A percentile compares a stretch with the other conserved stretches of the same genome.
Conservation (phyloP, 2,113 vertebrate species). For the Spea bombifrons region DNA sequence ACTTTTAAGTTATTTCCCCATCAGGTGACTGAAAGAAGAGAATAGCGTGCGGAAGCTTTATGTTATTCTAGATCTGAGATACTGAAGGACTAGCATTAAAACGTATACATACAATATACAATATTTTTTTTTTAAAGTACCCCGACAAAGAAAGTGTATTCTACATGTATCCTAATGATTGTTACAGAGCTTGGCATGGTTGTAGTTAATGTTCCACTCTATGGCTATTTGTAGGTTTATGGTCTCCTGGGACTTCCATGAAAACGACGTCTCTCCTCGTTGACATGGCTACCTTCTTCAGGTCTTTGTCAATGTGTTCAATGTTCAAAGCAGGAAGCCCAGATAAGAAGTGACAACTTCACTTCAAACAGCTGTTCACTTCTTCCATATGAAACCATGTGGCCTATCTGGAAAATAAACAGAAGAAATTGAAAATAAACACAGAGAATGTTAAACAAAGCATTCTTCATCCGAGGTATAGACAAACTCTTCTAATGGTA, state of each 20-base stretch:
- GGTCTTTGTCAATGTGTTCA: slow-evolving; percentile 38
- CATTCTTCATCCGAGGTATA: slow-evolving; percentile 30
- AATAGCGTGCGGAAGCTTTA: not conserved
- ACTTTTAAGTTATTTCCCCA: slow-evolving; percentile 37
- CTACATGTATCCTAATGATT: not conserved
- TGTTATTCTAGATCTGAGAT: slow-evolving; percentile 1
- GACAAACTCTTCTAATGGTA: slow-evolving; percentile 27
- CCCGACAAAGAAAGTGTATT: not conserved
- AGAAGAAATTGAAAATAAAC: slow-evolving; percentile 41
- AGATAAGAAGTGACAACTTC: slow-evolving; percentile 45
- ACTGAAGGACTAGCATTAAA: slow-evolving; percentile 19
- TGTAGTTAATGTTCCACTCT: slow-evolving; percentile 14
- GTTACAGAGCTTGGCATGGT: not conserved
- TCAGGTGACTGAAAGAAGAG: slow-evolving; percentile 27
- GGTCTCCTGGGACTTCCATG: slow-evolving; percentile 28
- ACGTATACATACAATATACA: slow-evolving; percentile 27
- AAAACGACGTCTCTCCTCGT: slow-evolving; percentile 4
- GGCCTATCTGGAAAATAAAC: slow-evolving; percentile 45
- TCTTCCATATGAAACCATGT: not conserved
- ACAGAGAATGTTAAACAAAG: slow-evolving; percentile 40
- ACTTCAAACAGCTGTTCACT: slow-evolving; percentile 42
- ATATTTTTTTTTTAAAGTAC: too few relatives aligned
- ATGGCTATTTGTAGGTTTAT: slow-evolving; percentile 13
- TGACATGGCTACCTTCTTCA: slow-evolving; percentile 39
- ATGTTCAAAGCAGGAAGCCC: slow-evolving; percentile 36